Evolutionary conservation across 1,140 invertebrate species (phyloP).

Genomic region (Drosophila simulans): DNA sequence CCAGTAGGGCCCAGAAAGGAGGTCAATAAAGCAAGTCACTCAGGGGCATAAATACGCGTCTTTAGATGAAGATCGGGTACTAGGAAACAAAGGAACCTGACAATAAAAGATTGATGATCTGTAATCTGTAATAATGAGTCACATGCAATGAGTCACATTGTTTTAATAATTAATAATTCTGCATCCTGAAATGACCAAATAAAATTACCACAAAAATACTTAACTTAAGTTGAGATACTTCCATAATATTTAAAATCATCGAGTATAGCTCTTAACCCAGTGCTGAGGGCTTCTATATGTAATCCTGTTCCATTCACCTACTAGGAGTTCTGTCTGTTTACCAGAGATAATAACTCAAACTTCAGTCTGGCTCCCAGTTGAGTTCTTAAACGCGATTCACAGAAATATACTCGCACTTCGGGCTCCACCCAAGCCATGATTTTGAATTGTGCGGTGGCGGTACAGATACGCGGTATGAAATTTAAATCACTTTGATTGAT

Average conservation of each 20-base stretch:
- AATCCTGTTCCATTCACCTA: neutral
- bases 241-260: too few species aligned
- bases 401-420: slow-evolving; percentile 10
- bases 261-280: too few species aligned
- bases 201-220: too few species aligned
- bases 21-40: slow-evolving; percentile 60
- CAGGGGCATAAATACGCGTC: slow-evolving; percentile 12
- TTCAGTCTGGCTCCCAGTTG: slow-evolving; percentile 26
- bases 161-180: too few species aligned
- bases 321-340: slow-evolving; percentile 9
- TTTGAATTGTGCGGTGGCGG: slow-evolving; percentile 13
- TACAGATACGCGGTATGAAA: slow-evolving; percentile 70
- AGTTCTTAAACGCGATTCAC: slow-evolving; percentile 53
- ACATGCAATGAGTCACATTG: slow-evolving; percentile 24
- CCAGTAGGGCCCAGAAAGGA: slow-evolving; percentile 26
- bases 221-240: neutral
- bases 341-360: slow-evolving; percentile 36
- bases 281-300: slow-evolving; percentile 13
- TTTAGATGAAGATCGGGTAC: slow-evolving; percentile 18
- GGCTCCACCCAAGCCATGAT: slow-evolving; percentile 6
- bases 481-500: slow-evolving; percentile 84
- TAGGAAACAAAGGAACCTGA: slow-evolving; percentile 32
- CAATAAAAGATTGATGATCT: slow-evolving; percentile 32
- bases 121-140: slow-evolving; percentile 9
- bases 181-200: too few species aligned